Evolutionary conservation across 2,797 vertebrate species (phyloP).

Genomic region (Rhyacichthys aspro): DNA sequence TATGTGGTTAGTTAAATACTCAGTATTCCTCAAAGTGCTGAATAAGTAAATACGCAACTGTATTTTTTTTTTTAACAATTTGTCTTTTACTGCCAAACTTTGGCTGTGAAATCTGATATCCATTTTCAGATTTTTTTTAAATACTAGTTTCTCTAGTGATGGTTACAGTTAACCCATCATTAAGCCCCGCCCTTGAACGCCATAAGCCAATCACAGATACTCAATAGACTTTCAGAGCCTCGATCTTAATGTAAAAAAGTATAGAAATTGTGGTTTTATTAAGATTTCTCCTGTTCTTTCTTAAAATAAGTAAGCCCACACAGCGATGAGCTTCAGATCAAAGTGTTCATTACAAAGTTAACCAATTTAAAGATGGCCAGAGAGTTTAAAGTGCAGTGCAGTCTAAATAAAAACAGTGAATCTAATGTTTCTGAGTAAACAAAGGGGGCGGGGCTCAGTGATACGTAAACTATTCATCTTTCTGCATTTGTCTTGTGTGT

Average conservation of each 20-base stretch:
- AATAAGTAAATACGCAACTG: conserved; percentile 9
- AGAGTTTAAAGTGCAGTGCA: not conserved
- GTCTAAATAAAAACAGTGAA: not conserved
- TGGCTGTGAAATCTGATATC: conserved; percentile 3
- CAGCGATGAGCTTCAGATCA: no score
- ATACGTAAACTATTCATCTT: conserved; percentile 5
- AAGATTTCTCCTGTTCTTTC: no score
- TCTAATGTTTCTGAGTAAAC: not conserved
- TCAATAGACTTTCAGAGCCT: not conserved
- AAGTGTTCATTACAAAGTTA: no score
- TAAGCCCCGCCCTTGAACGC: conserved; percentile 16
- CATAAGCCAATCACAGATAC: conserved; percentile 11
- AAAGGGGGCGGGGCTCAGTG: not conserved
- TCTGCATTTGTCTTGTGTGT: conserved; percentile 11
- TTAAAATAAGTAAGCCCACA: no score
- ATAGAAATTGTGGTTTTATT: no score
- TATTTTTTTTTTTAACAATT: not conserved
- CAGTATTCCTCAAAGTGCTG: conserved; percentile 31
- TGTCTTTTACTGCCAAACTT: conserved; percentile 5
- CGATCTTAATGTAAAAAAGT: no score
- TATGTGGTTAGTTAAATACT: conserved; percentile 11
- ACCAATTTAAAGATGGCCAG: no score
- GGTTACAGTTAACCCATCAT: conserved; percentile 45
- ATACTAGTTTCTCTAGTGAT: conserved; percentile 49
- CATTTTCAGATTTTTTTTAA: conserved; percentile 33